These are phyloP conservation scores for Malaclemys terrapin DNA, from an alignment of 2,113 vertebrate genomes.

Conservation along the genomic window DNA sequence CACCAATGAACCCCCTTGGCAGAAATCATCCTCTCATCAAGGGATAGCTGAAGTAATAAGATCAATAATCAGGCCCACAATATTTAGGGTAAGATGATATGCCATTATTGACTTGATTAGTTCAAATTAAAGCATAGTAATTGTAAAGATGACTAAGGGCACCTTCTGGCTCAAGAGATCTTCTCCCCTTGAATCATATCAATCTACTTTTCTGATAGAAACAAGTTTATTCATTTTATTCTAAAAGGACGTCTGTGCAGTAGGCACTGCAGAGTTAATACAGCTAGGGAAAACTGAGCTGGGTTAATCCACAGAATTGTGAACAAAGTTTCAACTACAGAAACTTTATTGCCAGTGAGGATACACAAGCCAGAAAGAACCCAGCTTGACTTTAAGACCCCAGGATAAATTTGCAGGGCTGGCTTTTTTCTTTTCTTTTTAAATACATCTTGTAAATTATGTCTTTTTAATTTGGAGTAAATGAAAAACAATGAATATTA, in stretches of 20 bases:
- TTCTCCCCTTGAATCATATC: background rate
- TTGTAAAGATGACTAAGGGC: background rate
- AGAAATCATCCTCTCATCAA: too few relatives aligned
- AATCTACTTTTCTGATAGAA: background rate
- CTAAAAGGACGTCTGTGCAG: background rate
- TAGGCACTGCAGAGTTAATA: fast-evolving
- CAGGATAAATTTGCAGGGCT: background rate
- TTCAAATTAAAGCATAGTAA: background rate
- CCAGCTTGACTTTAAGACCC: background rate
- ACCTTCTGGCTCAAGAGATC: background rate
- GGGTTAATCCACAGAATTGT: background rate
- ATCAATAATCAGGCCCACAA: background rate
- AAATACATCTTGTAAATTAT: background rate
- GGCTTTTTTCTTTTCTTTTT: background rate
- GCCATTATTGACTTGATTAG: background rate
- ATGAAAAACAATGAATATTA: background rate
- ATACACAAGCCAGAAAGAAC: background rate
- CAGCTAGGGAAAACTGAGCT: fast-evolving
- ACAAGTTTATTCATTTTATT: background rate
- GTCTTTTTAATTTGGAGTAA: background rate
- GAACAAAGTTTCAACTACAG: background rate
- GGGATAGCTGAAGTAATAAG: background rate
- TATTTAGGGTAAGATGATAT: background rate
- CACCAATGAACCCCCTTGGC: too few relatives aligned
- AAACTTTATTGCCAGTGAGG: background rate